These are phyloP conservation scores for Polylopha cassiicola DNA, from an alignment of 2,888 invertebrate species.

Conservation along the genomic window DNA sequence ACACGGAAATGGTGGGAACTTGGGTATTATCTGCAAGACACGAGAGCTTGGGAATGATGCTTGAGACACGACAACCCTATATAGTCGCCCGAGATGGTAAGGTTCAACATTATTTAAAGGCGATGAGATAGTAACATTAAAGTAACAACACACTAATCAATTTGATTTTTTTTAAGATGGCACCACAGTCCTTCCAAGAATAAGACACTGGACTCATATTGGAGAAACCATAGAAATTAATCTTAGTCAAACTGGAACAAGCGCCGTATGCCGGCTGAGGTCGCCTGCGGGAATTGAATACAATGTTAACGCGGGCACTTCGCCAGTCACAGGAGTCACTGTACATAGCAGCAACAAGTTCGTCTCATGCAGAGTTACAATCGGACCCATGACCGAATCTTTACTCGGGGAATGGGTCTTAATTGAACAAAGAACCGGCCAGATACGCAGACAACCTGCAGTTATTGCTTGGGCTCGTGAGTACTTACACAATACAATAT, in stretches of 20 bases:
- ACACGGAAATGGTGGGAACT: conserved; percentile 14
- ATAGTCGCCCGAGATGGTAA: conserved; percentile 13
- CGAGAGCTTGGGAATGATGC: conserved; percentile 3
- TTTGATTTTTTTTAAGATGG: conserved; percentile 8
- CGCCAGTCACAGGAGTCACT: conserved; percentile 18
- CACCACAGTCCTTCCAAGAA: conserved; percentile 8
- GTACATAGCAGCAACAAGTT: conserved; percentile 14
- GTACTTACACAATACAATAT: no score
- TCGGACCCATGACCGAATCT: conserved; percentile 21
- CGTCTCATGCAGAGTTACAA: conserved; percentile 23
- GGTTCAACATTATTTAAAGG: neutral
- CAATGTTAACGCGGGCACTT: conserved; percentile 8
- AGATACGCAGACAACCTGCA: conserved; percentile 13
- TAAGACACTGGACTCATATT: conserved; percentile 9
- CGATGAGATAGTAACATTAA: no score
- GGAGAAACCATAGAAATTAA: conserved; percentile 13
- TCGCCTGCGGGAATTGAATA: conserved; percentile 12
- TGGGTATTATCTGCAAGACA: conserved; percentile 15
- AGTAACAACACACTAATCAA: no score
- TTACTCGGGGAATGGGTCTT: conserved; percentile 22
- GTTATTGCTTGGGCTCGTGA: conserved; percentile 17
- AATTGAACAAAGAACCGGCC: conserved; percentile 3
- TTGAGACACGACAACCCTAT: conserved; percentile 11
- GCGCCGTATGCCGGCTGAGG: conserved; percentile 6
- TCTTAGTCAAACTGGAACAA: conserved; percentile 14